These are phyloP conservation scores for Corvus moneduloides DNA, from an alignment of 2,113 vertebrate species.

Conservation along the genomic window DNA sequence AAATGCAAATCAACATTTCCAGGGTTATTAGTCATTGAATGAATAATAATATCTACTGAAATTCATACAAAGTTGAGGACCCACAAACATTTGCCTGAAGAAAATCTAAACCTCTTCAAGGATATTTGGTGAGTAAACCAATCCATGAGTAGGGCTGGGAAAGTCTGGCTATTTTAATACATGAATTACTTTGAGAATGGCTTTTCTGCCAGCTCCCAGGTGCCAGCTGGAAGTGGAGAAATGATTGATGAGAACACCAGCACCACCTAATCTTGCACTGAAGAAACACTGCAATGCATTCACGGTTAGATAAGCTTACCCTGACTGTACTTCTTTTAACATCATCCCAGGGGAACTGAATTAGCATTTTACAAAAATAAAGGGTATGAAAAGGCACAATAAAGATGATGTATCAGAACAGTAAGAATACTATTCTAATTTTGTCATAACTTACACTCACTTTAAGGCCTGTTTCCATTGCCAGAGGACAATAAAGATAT, in stretches of 20 bases:
- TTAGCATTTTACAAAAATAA: constrained; percentile 42
- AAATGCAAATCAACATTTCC: neutral
- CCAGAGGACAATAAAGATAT: constrained; percentile 6
- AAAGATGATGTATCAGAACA: neutral
- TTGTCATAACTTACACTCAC: neutral
- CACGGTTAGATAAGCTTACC: neutral
- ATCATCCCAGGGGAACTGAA: constrained; percentile 8
- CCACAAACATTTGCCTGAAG: neutral
- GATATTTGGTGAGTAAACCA: neutral
- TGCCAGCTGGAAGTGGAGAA: neutral
- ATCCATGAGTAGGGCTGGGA: neutral
- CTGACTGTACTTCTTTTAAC: neutral
- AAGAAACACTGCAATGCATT: neutral
- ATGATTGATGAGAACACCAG: neutral
- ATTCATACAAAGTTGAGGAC: neutral
- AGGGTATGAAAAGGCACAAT: neutral
- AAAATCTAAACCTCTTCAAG: neutral
- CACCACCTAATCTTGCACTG: neutral
- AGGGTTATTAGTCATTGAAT: neutral
- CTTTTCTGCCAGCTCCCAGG: neutral
- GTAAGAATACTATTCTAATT: constrained; percentile 5
- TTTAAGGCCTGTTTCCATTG: neutral
- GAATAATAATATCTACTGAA: neutral
- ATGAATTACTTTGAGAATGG: neutral
- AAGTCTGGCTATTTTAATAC: neutral